Evolutionary conservation across 2,888 invertebrate genomes (phyloP), one percentile per base, ranked within the genome.

Genomic region (Bellardia bayeri): DNA sequence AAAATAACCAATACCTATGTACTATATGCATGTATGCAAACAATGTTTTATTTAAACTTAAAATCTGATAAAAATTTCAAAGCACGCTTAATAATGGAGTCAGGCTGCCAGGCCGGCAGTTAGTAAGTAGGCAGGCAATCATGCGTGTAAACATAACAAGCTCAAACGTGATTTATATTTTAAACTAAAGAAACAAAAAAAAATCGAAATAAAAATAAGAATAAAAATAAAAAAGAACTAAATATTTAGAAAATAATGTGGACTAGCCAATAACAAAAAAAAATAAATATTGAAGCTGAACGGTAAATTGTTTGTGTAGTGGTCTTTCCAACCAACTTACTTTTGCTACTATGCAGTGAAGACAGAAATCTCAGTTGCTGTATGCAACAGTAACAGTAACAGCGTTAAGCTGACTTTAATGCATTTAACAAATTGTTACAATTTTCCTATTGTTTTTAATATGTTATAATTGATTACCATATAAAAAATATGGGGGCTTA

Each of bases 381-480:
- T 51, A 42, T 14, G 14, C 7, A 42, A 13, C 8, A 40, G 16
- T 51, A 51, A 6, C n/a, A 51, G 11, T 11, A 51, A 14, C 14
- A 51, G 14, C n/a, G 5, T 51, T 51, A 51, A n/a, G 56, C 30
- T 58, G 56, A 13, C 33, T 30, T 33, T 51, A 69, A 69, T 13
- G 23, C 54, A 58, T 66, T 84, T 74, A 87, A 82, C 87, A 87
- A 87, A 87, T 87, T 87, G 87, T 79, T 82, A 79, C 85, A 82
- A 79, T 82, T 87, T 85, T 85, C 11, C 83, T 66, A 87, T 85
- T 87, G 87, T 87, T 66, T 82, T 82, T 82, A 87, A 85, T 82
- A 82, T 82, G 78, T 85, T 87, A 79, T 87, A 87, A 87, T 87
- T 87, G 85, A 85, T 87, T 76, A 66, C 79, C 87, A 61, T 85